A percentile compares a stretch with the other conserved stretches of the same genome.
Conservation (phyloP, 2,113 vertebrate species). For the Oophaga pumilio region DNA sequence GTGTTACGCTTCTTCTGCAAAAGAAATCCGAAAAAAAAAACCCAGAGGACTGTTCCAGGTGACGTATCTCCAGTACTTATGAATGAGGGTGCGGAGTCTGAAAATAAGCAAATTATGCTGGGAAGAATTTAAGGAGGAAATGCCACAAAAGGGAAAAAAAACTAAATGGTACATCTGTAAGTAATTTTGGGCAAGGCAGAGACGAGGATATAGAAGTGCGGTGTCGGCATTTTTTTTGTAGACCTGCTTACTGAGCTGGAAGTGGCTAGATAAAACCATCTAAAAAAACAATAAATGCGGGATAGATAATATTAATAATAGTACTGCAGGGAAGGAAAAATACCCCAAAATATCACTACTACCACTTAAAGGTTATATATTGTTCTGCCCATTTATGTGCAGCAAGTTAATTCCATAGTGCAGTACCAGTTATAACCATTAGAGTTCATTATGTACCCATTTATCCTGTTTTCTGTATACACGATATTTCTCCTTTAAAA, state of each 20-base stretch:
- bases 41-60: neutral
- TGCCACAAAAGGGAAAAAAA: conserved; percentile 21
- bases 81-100: neutral
- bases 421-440: no score
- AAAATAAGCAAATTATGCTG: neutral
- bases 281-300: neutral
- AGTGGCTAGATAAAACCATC: neutral
- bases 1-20: neutral
- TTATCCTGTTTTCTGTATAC: no score
- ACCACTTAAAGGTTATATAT: neutral
- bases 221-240: conserved; percentile 16
- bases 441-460: no score
- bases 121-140: conserved; percentile 23
- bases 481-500: no score
- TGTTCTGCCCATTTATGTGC: no score
- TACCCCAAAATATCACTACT: neutral
- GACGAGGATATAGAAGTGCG: neutral
- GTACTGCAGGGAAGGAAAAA: neutral
- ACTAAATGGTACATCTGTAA: conserved; percentile 24
- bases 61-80: neutral
- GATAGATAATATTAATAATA: neutral
- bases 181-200: conserved; percentile 31
- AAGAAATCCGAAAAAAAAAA: neutral
- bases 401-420: no score
- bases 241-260: neutral